These are phyloP conservation scores for Thereva nobilitata DNA, from an alignment of 2,888 invertebrate species.

Conservation along the genomic window DNA sequence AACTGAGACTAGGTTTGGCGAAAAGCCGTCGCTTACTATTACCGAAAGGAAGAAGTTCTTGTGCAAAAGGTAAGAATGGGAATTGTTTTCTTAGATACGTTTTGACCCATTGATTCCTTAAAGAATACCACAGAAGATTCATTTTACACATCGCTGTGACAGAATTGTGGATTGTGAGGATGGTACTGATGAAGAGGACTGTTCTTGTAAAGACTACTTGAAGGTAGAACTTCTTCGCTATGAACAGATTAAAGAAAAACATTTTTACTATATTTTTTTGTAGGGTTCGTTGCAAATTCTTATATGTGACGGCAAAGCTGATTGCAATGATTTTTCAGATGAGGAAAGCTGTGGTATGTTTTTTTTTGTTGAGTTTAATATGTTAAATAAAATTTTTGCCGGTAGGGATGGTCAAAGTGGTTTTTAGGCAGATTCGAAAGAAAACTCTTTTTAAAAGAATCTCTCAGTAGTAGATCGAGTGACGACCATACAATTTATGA, in stretches of 20 bases:
- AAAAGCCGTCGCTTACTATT: not conserved
- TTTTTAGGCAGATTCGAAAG: not conserved
- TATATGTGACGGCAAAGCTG: constrained; percentile 75
- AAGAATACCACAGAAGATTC: constrained; percentile 70
- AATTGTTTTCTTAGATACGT: too few relatives aligned
- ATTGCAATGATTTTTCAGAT: constrained; percentile 76
- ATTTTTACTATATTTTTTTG: not conserved
- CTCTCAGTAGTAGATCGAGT: too few relatives aligned
- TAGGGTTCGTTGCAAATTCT: constrained; percentile 59
- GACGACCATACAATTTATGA: too few relatives aligned
- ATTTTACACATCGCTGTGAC: constrained; percentile 67
- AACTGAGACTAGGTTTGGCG: not conserved
- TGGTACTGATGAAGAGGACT: constrained; percentile 75
- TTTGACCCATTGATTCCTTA: constrained; percentile 44
- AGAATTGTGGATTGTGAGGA: constrained; percentile 77
- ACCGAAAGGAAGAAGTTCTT: constrained; percentile 20
- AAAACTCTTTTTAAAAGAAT: too few relatives aligned
- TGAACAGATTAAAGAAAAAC: not conserved
- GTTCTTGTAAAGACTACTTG: constrained; percentile 74
- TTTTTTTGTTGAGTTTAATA: not conserved
- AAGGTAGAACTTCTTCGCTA: constrained; percentile 46
- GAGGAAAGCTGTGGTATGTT: constrained; percentile 72
- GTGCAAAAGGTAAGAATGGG: constrained; percentile 31
- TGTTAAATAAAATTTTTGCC: not conserved
- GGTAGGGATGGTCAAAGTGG: not conserved